Percentiles rank a stretch among this genome's conserved stretches.
Conservation (phyloP, 2,113 vertebrate genomes). For the Thunnus maccoyii region DNA sequence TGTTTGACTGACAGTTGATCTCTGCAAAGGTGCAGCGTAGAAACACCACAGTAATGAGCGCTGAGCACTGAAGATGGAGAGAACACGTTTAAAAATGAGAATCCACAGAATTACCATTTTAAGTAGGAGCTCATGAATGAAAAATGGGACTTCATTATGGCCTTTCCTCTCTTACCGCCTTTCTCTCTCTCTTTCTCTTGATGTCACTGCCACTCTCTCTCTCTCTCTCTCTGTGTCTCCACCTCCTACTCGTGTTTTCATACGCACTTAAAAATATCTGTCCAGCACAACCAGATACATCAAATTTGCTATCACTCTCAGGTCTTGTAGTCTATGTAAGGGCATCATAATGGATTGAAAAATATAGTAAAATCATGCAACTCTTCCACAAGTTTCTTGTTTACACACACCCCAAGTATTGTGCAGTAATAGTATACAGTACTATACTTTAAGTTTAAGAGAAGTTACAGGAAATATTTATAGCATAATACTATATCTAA, state of each 20-base stretch:
- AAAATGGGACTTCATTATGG: conserved; percentile 52
- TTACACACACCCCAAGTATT: too few relatives aligned
- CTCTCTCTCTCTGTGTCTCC: background rate
- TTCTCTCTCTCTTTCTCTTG: background rate
- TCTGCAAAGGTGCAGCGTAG: conserved; percentile 16
- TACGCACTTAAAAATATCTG: conserved; percentile 35
- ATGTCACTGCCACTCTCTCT: background rate
- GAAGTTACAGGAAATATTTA: too few relatives aligned
- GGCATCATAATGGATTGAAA: background rate
- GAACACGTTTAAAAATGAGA: conserved; percentile 48
- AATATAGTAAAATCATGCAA: background rate
- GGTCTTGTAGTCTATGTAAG: background rate
- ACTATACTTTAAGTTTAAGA: too few relatives aligned
- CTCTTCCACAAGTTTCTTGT: background rate
- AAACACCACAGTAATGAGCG: conserved; percentile 50
- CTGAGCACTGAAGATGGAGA: conserved; percentile 55
- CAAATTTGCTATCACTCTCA: background rate
- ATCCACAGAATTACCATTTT: conserved; percentile 56
- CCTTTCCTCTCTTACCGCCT: background rate
- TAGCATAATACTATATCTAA: too few relatives aligned
- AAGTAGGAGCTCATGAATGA: conserved; percentile 56
- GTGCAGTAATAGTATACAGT: too few relatives aligned
- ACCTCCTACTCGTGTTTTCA: background rate
- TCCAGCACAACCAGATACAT: conserved; percentile 16
- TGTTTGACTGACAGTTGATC: conserved; percentile 61